These are phyloP conservation scores for Melanchra persicariae DNA, from an alignment of 2,888 invertebrate genomes.

Conservation along the genomic window DNA sequence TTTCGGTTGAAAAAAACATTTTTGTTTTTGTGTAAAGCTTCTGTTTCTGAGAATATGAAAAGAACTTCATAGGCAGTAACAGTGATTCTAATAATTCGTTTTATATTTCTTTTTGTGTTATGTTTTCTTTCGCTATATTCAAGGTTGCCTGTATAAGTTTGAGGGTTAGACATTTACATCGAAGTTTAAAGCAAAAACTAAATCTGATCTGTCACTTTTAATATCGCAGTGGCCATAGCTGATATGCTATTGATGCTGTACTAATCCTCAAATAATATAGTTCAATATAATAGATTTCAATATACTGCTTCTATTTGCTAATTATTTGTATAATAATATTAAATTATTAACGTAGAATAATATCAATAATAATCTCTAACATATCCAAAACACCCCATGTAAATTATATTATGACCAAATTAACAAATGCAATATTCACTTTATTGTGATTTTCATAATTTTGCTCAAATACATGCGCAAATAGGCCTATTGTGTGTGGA, in stretches of 20 bases:
- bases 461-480: conserved; percentile 61
- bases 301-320: conserved; percentile 12
- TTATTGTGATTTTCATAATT: conserved; percentile 51
- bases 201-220: too few species aligned
- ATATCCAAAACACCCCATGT: conserved; percentile 20
- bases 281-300: conserved; percentile 15
- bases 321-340: conserved; percentile 20
- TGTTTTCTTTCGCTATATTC: not conserved
- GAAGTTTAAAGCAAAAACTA: not conserved
- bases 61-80: not conserved
- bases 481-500: conserved; percentile 64
- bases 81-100: not conserved
- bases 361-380: conserved; percentile 4
- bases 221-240: not conserved
- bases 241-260: not conserved
- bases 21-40: conserved; percentile 29
- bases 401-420: conserved; percentile 35
- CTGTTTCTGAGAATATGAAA: conserved; percentile 10
- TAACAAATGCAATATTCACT: conserved; percentile 48
- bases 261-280: not conserved
- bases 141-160: not conserved
- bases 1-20: conserved; percentile 19
- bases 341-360: not conserved
- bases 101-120: not conserved
- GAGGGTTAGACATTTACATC: not conserved